Percentiles rank a stretch among this genome's conserved stretches.
Evolutionary conservation across 2,888 invertebrate genomes (phyloP).

Genomic region (Luperina nickerlii): DNA sequence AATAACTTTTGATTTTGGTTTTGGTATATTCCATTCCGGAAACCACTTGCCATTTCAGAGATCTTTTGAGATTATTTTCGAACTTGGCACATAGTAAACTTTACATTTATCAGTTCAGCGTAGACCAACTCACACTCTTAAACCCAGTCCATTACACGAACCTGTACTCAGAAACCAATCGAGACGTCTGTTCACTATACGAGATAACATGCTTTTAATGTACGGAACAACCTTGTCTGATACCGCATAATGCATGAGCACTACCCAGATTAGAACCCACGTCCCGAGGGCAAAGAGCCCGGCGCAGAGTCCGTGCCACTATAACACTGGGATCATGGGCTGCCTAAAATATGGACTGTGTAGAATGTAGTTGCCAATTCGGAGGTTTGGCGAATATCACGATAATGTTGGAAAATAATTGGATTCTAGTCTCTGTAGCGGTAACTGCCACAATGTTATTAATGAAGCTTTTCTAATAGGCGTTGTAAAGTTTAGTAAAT

Average conservation of each 20-base stretch:
- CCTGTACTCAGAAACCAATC: slow-evolving; percentile 42
- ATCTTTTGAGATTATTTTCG: background rate
- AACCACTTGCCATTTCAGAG: background rate
- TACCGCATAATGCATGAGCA: slow-evolving; percentile 66
- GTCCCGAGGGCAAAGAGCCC: slow-evolving; percentile 62
- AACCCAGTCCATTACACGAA: slow-evolving; percentile 32
- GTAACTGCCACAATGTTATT: slow-evolving; percentile 35
- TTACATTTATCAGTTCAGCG: background rate
- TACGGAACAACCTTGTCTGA: slow-evolving; percentile 30
- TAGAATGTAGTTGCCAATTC: slow-evolving; percentile 60
- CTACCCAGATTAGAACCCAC: slow-evolving; percentile 65
- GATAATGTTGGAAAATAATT: slow-evolving; percentile 63
- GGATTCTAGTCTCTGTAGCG: slow-evolving; percentile 46
- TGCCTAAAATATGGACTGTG: slow-evolving; percentile 56
- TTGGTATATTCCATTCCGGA: background rate
- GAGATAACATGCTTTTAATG: slow-evolving; percentile 65
- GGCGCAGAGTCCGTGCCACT: slow-evolving; percentile 40
- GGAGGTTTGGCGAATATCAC: slow-evolving; percentile 59
- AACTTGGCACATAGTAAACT: slow-evolving; percentile 26
- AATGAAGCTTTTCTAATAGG: slow-evolving; percentile 44
- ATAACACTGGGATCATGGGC: slow-evolving; percentile 44
- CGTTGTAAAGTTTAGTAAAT: slow-evolving; percentile 18
- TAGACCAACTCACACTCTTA: background rate
- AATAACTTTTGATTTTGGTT: too few relatives aligned
- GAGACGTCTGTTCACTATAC: slow-evolving; percentile 62